Conservation (phyloP, 1,140 invertebrate species). For the Hestina assimilis region DNA sequence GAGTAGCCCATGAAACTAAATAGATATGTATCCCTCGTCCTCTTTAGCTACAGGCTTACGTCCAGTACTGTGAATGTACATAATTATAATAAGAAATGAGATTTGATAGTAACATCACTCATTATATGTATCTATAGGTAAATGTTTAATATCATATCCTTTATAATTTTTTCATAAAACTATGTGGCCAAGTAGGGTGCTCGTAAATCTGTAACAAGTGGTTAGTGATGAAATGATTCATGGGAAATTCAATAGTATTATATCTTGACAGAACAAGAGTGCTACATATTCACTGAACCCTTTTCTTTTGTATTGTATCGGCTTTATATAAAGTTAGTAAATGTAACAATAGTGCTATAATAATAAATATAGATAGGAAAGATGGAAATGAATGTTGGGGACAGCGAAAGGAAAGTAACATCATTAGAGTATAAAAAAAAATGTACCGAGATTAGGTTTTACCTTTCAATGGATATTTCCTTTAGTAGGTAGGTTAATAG, state of each 20-base stretch:
- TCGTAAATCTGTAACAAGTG: slow-evolving; percentile 19
- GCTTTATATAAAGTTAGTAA: not conserved
- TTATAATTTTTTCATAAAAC: not conserved
- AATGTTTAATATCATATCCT: not conserved
- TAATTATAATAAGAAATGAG: slow-evolving; percentile 9
- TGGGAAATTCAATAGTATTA: not conserved
- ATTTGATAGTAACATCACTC: not conserved
- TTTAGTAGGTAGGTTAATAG: slow-evolving; percentile 69
- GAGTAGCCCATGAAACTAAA: slow-evolving; percentile 10
- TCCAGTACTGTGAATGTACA: slow-evolving; percentile 41
- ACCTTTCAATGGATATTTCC: slow-evolving; percentile 44
- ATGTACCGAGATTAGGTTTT: slow-evolving; percentile 41
- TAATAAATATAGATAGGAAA: slow-evolving; percentile 21
- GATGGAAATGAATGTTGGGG: slow-evolving; percentile 9
- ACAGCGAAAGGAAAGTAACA: not conserved
- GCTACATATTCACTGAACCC: not conserved
- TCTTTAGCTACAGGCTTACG: slow-evolving; percentile 47
- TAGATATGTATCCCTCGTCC: slow-evolving; percentile 12
- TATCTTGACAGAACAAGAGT: not conserved
- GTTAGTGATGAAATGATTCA: slow-evolving; percentile 5
- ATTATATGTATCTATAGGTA: slow-evolving; percentile 5
- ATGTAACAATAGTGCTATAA: slow-evolving; percentile 28
- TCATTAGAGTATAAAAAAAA: slow-evolving; percentile 27
- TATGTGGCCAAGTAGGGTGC: slow-evolving; percentile 21
- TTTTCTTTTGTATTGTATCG: not conserved